A percentile compares a stretch with the other conserved stretches of the same genome.
phyloP scores from a whole-genome alignment of 2,888 invertebrate species.

The Rotaria macrura region DNA sequence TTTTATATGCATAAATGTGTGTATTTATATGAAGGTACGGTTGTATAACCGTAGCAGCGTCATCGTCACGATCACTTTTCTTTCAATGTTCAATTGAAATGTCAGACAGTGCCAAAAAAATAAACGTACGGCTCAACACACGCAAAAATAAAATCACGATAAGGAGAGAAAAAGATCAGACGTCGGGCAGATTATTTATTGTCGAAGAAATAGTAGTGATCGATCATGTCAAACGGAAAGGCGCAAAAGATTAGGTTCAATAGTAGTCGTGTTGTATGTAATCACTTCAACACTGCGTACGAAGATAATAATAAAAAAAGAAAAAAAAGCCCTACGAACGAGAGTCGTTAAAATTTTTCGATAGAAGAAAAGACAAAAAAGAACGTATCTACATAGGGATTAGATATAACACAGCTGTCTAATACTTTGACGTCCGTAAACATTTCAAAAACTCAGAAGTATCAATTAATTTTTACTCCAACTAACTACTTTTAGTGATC shows the following conservation, averaged over 20 bases:
- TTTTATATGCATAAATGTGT: neutral
- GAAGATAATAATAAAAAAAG: neutral
- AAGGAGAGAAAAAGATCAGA: conserved; percentile 7
- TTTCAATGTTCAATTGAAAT: conserved; percentile 15
- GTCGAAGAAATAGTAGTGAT: neutral
- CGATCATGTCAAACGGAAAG: conserved; percentile 12
- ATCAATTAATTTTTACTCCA: neutral
- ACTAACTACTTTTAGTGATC: neutral
- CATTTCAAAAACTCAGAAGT: neutral
- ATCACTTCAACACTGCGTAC: neutral
- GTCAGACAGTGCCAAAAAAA: conserved; percentile 1
- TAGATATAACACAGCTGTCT: neutral
- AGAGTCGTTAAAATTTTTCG: neutral
- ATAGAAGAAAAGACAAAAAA: neutral
- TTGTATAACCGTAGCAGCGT: neutral
- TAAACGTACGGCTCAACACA: neutral
- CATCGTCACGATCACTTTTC: neutral
- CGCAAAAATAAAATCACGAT: neutral
- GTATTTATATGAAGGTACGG: neutral
- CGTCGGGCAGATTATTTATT: neutral
- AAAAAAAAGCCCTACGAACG: neutral
- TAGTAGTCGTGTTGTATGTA: neutral
- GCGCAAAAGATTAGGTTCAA: conserved; percentile 8
- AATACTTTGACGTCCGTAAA: neutral
- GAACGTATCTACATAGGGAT: neutral